These are phyloP conservation scores for Eleginops maclovinus DNA, from an alignment of 2,113 vertebrate genomes.

Conservation along the genomic window DNA sequence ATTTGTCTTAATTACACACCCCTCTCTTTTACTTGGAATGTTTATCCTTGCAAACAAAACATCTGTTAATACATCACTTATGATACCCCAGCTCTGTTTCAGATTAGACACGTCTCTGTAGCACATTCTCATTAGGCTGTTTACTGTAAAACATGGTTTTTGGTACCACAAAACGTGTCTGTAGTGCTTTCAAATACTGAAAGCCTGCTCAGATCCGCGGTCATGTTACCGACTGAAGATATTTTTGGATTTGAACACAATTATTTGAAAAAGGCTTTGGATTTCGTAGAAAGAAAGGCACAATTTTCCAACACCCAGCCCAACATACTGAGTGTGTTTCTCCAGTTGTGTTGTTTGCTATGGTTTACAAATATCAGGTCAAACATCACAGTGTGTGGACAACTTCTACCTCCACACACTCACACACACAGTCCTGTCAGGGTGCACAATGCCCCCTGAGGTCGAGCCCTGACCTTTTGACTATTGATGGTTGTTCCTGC, in stretches of 20 bases:
- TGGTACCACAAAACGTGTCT: not conserved
- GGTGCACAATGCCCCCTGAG: conserved; percentile 30
- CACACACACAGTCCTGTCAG: conserved; percentile 24
- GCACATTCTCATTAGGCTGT: too few relatives aligned
- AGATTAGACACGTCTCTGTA: not conserved
- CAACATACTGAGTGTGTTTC: not conserved
- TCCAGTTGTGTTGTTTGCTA: not conserved
- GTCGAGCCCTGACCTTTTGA: conserved; percentile 54
- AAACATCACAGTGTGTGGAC: conserved; percentile 18
- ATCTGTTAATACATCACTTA: not conserved
- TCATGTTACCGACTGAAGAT: not conserved
- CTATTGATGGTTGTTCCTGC: conserved; percentile 30
- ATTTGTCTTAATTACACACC: conserved; percentile 36
- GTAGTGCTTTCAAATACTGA: too few relatives aligned
- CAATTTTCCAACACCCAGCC: not conserved
- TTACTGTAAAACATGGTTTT: too few relatives aligned
- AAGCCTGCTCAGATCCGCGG: not conserved
- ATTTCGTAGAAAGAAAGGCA: not conserved
- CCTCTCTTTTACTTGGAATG: not conserved
- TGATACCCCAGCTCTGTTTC: too few relatives aligned
- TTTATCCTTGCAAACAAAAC: conserved; percentile 3
- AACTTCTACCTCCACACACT: not conserved
- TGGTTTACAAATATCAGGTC: conserved; percentile 36
- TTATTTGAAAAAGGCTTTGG: too few relatives aligned
- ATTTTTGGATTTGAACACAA: not conserved